Evolutionary conservation across 1,140 invertebrate genomes (phyloP).

Genomic region (Bactericera cockerelli): DNA sequence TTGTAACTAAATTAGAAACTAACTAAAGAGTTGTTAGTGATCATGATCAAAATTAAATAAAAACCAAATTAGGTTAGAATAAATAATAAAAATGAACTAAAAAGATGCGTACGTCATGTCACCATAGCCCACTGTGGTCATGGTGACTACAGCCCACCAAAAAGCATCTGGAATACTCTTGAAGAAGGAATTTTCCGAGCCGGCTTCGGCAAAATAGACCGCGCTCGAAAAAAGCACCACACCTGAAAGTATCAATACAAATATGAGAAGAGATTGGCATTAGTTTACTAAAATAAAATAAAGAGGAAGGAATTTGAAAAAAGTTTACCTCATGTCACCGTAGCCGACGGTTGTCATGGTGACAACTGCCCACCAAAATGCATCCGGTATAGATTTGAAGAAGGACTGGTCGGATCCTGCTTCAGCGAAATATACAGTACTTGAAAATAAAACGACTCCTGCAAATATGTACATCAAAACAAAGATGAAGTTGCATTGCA

Average conservation of each 20-base stretch:
- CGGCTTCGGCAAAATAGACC: conserved; percentile 97
- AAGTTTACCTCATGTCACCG: conserved; percentile 85
- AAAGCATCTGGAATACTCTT: conserved; percentile 93
- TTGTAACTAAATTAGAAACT: too few relatives aligned
- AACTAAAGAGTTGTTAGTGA: neutral
- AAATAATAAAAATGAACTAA: conserved; percentile 36
- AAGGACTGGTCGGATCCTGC: conserved; percentile 91
- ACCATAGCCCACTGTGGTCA: conserved; percentile 98
- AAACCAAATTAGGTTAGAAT: conserved; percentile 13
- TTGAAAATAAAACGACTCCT: conserved; percentile 98
- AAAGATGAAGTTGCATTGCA: too few relatives aligned
- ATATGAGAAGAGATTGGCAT: conserved; percentile 14
- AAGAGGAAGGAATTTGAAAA: conserved; percentile 19
- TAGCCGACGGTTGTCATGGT: conserved; percentile 98
- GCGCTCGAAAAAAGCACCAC: conserved; percentile 96
- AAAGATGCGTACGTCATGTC: conserved; percentile 89
- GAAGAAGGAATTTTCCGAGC: conserved; percentile 89
- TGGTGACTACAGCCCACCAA: conserved; percentile 89
- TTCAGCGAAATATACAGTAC: conserved; percentile 98
- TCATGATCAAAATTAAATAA: conserved; percentile 11
- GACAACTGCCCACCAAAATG: conserved; percentile 99
- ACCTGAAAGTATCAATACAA: conserved; percentile 47
- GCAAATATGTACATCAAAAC: conserved; percentile 35
- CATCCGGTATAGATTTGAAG: conserved; percentile 97
- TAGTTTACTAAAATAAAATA: conserved; percentile 6